A percentile compares a stretch with the other conserved stretches of the same genome.
These are phyloP conservation scores for Bombus soroeensis DNA, from an alignment of 1,140 invertebrate species.

Conservation along the genomic window DNA sequence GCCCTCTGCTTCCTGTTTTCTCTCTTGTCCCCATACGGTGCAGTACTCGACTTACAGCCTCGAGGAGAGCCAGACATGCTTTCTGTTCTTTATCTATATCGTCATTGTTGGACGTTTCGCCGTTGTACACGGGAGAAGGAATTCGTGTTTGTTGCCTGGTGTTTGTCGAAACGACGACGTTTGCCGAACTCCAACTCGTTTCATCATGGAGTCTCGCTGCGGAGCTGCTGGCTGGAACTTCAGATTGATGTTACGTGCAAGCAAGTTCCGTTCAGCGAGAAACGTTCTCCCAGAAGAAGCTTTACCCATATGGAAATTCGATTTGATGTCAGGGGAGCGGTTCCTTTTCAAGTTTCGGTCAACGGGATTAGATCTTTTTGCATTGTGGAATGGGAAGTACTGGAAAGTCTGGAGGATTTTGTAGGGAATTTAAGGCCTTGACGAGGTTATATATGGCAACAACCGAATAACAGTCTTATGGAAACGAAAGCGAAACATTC, in stretches of 20 bases:
- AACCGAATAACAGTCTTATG: too few relatives aligned
- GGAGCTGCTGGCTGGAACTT: background rate
- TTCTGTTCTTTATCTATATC: background rate
- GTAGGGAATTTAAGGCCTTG: too few relatives aligned
- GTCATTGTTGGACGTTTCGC: background rate
- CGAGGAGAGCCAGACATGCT: too few relatives aligned
- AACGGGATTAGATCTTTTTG: background rate
- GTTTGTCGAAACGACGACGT: background rate
- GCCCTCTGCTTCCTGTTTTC: background rate
- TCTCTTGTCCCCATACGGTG: too few relatives aligned
- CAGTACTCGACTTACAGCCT: background rate
- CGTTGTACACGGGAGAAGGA: background rate
- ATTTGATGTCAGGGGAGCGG: background rate
- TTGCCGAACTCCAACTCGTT: slow-evolving; percentile 2
- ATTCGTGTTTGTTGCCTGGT: background rate
- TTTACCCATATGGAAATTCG: background rate
- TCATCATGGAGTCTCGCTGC: background rate
- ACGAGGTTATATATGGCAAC: too few relatives aligned
- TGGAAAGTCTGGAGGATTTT: too few relatives aligned
- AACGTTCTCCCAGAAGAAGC: too few relatives aligned
- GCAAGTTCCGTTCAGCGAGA: too few relatives aligned
- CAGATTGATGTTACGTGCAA: background rate
- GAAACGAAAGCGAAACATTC: too few relatives aligned
- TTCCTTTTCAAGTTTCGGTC: background rate
- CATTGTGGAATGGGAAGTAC: too few relatives aligned